Evolutionary conservation across 2,113 vertebrate genomes (phyloP), one percentile per base, ranked within the genome.

Genomic region (Ochotona princeps): DNA sequence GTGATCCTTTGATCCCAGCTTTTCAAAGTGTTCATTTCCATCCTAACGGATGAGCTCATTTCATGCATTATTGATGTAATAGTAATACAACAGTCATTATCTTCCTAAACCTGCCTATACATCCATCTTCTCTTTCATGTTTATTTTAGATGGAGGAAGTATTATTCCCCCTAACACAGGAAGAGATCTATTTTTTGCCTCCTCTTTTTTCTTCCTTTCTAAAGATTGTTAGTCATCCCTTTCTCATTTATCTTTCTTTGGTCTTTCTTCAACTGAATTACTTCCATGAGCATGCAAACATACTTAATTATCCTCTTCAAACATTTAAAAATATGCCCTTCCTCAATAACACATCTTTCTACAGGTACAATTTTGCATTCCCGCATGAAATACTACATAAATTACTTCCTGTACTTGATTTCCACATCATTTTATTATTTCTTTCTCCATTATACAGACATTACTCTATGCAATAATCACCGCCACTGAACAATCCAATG

Each of bases 1-100:
- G 8, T 83, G 66, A 89, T 83, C 72, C 54, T 91, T 87, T 95
- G 89, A 76, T 80, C n/a, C 72, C 26, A 49, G 21, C 17, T 69
- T 75, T 60, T 89, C 76, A 65, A 83, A 74, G 30, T 63, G 21
- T 51, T 69, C 81, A 15, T 92, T 78, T 88, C 51, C 38, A 82
- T n/a, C 73, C 65, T 74, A 92, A 70, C 49, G 57, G 44, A 84
- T 93, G 60, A 88, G 51, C 67, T 95, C 44, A 90, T 49, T 93
- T 70, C 44, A 90, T 60, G 35, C 28, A 74, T 87, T 87, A 94
- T 72, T 69, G 28, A 94, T 91, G 85, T 88, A 84, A 84, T 69
- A 26, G 18, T 54, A 95, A 38, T 20, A 82, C 20, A 8, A 18
- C 15, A n/a, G 14, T 32, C 30, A 14, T 93, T 35, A 85, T 35